phyloP scores from a whole-genome alignment of 2,113 vertebrate genomes.

The Paradoxurus hermaphroditus region DNA sequence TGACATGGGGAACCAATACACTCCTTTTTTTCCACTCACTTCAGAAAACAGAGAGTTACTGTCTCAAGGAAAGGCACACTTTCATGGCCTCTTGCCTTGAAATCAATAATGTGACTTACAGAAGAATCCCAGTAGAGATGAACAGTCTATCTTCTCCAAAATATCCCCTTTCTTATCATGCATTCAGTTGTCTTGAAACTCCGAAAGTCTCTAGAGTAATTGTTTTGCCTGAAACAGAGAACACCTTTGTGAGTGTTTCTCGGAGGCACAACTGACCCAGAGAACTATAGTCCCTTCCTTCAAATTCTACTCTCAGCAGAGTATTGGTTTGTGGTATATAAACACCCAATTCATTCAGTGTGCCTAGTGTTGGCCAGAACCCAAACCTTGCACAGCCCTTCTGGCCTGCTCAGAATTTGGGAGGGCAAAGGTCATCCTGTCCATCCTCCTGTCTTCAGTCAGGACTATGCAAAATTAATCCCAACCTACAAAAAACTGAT shows the following conservation, averaged over 20 bases:
- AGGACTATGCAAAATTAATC: background rate
- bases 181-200: conserved; percentile 39
- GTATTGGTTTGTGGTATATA: background rate
- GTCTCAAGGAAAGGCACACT: conserved; percentile 23
- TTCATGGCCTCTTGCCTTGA: conserved; percentile 46
- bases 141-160: conserved; percentile 22
- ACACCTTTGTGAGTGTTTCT: conserved; percentile 55
- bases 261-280: background rate
- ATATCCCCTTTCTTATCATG: conserved; percentile 45
- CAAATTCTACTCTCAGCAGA: background rate
- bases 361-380: background rate
- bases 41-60: conserved; percentile 53
- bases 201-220: conserved; percentile 20
- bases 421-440: background rate
- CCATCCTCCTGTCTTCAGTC: background rate
- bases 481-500: background rate
- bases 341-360: background rate
- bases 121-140: background rate
- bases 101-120: background rate
- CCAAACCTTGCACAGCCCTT: background rate
- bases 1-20: conserved; percentile 31
- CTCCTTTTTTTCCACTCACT: background rate
- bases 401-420: background rate
- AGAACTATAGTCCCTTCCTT: background rate
- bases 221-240: conserved; percentile 40